phyloP scores from a whole-genome alignment of 2,888 invertebrate species.

The Tenthredo amoena region DNA sequence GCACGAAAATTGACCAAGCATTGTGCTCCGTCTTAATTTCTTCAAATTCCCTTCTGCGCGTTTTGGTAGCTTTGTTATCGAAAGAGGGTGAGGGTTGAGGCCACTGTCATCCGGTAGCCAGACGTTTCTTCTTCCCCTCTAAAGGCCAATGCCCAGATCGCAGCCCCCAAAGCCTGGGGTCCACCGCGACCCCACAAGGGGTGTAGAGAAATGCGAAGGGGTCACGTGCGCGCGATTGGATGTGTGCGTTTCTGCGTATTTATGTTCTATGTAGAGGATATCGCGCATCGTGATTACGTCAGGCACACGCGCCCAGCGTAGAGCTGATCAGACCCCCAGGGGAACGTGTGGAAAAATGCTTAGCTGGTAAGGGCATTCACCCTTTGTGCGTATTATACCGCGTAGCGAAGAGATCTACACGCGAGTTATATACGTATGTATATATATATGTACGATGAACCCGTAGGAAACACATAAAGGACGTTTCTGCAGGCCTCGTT shows the following conservation, averaged over 20 bases:
- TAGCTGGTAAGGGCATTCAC: conserved; percentile 49
- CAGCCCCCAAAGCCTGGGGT: conserved; percentile 26
- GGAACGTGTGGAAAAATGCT: conserved; percentile 52
- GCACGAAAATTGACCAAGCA: background rate
- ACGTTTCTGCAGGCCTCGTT: background rate
- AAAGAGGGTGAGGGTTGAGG: background rate
- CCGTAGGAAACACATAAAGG: background rate
- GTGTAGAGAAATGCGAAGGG: conserved; percentile 53
- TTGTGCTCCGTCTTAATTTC: background rate
- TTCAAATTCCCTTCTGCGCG: background rate
- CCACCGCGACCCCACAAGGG: conserved; percentile 45
- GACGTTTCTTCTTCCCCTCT: conserved; percentile 17
- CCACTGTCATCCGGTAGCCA: conserved; percentile 38
- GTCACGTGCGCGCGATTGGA: conserved; percentile 58
- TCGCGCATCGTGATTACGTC: conserved; percentile 37
- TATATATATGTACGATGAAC: background rate
- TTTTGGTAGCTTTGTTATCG: conserved; percentile 34
- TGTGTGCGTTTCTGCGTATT: background rate
- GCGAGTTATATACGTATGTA: background rate
- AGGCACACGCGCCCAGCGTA: conserved; percentile 60
- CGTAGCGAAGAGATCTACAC: conserved; percentile 24
- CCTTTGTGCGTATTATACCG: conserved; percentile 33
- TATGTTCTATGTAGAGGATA: background rate
- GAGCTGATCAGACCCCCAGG: conserved; percentile 48
- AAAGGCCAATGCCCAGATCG: conserved; percentile 34